Evolutionary conservation across 2,797 vertebrate species (phyloP).

Genomic region (Podarcis lilfordi): DNA sequence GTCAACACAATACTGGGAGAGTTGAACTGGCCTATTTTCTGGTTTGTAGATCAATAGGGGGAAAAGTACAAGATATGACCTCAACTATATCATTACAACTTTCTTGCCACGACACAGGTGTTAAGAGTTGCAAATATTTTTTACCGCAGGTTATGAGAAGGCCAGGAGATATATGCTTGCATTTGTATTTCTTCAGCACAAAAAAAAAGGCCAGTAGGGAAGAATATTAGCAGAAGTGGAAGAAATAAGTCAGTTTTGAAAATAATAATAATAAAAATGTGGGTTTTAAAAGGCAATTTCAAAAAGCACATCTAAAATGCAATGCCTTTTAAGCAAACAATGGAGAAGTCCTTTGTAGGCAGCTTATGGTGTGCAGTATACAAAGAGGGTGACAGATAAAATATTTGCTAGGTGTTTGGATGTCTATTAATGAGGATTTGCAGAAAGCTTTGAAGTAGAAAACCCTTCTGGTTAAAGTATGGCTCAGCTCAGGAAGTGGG

Average conservation of each 20-base stretch:
- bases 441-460: conserved; percentile 63
- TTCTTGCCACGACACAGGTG: not conserved
- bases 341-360: conserved; percentile 48
- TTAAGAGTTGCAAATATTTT: not conserved
- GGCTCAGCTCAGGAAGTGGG: conserved; percentile 39
- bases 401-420: conserved; percentile 55
- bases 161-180: not conserved
- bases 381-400: conserved; percentile 58
- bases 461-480: conserved; percentile 60
- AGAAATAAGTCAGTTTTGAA: conserved; percentile 50
- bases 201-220: not conserved
- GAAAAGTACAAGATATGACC: not conserved
- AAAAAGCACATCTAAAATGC: conserved; percentile 44
- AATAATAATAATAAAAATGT: conserved; percentile 4
- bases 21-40: conserved; percentile 10
- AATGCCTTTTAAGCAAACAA: conserved; percentile 53
- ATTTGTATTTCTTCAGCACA: conserved; percentile 1
- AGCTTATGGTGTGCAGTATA: conserved; percentile 44
- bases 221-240: conserved; percentile 8
- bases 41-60: conserved; percentile 16
- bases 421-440: conserved; percentile 59
- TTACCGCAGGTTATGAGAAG: not conserved
- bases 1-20: conserved; percentile 2
- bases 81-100: conserved; percentile 11
- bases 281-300: conserved; percentile 20